phyloP scores from a whole-genome alignment of 2,888 invertebrate species.

The Zaprionus bogoriensis region DNA sequence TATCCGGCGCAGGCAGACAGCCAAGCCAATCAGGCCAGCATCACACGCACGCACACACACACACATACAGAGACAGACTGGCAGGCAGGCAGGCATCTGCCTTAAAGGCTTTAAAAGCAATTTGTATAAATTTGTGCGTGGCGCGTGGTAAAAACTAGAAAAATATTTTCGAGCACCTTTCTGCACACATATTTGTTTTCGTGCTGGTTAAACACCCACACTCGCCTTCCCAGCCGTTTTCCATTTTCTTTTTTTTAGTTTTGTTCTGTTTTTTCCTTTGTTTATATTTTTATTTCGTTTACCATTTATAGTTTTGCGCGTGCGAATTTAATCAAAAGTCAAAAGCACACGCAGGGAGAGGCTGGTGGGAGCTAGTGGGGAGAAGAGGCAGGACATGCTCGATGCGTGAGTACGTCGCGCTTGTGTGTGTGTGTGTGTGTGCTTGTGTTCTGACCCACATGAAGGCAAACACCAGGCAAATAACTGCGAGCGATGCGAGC shows the following conservation, averaged over 20 bases:
- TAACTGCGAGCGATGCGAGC: constrained; percentile 47
- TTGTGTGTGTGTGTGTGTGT: constrained; percentile 7
- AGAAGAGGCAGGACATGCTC: constrained; percentile 38
- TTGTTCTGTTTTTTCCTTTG: constrained; percentile 8
- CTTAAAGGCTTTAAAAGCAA: constrained; percentile 75
- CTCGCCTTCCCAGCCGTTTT: too few species aligned
- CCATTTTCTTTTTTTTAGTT: background rate
- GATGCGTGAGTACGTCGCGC: constrained; percentile 23
- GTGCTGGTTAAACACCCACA: too few species aligned
- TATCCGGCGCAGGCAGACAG: constrained; percentile 25
- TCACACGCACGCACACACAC: background rate
- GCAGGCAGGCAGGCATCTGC: constrained; percentile 37
- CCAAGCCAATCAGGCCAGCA: constrained; percentile 25
- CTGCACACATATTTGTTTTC: background rate
- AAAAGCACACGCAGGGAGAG: constrained; percentile 41
- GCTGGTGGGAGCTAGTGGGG: too few species aligned
- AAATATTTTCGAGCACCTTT: constrained; percentile 29
- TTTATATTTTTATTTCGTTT: constrained; percentile 15
- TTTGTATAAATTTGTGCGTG: constrained; percentile 44
- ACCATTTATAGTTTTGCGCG: constrained; percentile 56
- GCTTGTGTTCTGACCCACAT: constrained; percentile 58
- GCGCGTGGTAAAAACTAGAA: constrained; percentile 21
- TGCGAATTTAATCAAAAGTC: constrained; percentile 76
- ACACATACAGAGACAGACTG: background rate
- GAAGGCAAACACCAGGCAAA: constrained; percentile 55